Evolutionary conservation across 2,113 vertebrate species (phyloP).

Genomic region (Pteropus alecto): DNA sequence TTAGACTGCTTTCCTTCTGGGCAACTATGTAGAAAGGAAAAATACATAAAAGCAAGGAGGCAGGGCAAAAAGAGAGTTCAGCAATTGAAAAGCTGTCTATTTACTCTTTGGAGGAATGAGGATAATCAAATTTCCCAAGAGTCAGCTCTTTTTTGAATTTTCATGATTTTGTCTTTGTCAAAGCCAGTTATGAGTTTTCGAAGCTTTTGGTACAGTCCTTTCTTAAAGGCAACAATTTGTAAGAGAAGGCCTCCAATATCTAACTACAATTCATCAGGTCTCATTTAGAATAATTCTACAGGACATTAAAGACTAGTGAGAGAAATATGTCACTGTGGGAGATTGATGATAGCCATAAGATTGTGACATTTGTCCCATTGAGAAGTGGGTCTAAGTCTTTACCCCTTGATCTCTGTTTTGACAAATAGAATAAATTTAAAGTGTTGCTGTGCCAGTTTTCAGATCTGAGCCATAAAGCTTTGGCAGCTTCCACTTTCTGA

Average conservation of each 20-base stretch:
- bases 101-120: neutral
- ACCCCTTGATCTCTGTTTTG: neutral
- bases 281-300: neutral
- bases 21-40: neutral
- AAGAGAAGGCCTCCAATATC: neutral
- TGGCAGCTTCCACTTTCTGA: neutral
- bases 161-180: neutral
- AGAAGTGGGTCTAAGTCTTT: neutral
- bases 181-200: neutral
- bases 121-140: neutral
- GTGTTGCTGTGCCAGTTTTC: neutral
- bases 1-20: neutral
- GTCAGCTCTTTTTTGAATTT: neutral
- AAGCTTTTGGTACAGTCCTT: neutral
- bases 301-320: neutral
- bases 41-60: neutral
- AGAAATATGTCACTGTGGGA: neutral
- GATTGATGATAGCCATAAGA: neutral
- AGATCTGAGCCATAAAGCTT: neutral
- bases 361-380: neutral
- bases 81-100: neutral
- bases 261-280: neutral
- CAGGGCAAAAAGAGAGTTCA: neutral
- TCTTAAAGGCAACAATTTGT: neutral
- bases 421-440: neutral